Evolutionary conservation across 2,797 vertebrate species (phyloP).

Genomic region (Falco cherrug): DNA sequence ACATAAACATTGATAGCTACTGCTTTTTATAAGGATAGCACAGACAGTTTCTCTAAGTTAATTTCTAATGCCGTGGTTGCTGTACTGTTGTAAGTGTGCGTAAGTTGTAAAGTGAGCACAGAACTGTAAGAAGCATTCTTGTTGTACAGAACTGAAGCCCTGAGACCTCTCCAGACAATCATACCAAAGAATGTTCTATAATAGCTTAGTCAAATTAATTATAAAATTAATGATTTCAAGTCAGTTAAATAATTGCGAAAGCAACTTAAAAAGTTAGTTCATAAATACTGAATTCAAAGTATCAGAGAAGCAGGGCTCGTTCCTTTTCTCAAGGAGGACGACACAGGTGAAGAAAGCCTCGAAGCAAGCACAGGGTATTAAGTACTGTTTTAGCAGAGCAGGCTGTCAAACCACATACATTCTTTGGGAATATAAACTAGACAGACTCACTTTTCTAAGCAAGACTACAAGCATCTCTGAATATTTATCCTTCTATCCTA

Average conservation of each 20-base stretch:
- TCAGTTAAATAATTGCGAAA: not conserved
- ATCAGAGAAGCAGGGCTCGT: not conserved
- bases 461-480: not conserved
- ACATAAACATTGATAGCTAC: not conserved
- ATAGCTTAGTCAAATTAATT: not conserved
- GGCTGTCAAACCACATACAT: not conserved
- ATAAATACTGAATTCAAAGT: not conserved
- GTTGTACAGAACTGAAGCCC: not conserved
- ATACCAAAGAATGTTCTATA: not conserved
- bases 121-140: not conserved
- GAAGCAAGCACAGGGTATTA: not conserved
- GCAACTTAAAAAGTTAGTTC: not conserved
- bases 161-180: not conserved
- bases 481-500: not conserved
- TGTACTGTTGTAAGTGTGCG: accelerated
- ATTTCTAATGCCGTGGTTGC: not conserved
- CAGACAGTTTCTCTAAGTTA: not conserved
- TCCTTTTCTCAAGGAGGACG: not conserved
- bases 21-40: not conserved
- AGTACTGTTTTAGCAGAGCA: not conserved
- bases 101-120: not conserved
- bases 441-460: not conserved
- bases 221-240: not conserved
- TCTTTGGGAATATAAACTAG: not conserved
- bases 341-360: not conserved